These are phyloP conservation scores for Agapetus fuscipes DNA, from an alignment of 2,888 invertebrate species.

Conservation along the genomic window DNA sequence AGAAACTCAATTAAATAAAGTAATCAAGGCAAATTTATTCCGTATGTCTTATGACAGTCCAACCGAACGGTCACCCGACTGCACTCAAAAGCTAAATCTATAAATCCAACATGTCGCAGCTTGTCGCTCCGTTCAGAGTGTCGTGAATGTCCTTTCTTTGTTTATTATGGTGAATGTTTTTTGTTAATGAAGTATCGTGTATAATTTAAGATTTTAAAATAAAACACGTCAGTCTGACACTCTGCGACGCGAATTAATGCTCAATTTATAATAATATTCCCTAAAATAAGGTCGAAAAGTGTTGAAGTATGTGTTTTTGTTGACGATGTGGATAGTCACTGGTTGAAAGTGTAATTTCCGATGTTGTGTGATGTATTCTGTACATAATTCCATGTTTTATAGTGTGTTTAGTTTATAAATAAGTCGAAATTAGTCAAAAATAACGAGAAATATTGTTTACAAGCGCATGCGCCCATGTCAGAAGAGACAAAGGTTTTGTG, in stretches of 20 bases:
- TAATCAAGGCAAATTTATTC: too few species aligned
- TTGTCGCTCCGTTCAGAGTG: constrained; percentile 1
- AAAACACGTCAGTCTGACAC: too few species aligned
- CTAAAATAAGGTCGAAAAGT: constrained; percentile 1
- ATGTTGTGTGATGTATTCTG: constrained; percentile 9
- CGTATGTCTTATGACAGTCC: too few species aligned
- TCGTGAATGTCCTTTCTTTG: constrained; percentile 6
- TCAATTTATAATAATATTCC: constrained; percentile 1
- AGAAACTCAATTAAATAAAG: too few species aligned
- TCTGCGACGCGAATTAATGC: too few species aligned
- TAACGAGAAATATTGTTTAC: constrained; percentile 28
- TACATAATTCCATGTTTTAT: constrained; percentile 8
- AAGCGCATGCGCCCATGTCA: constrained; percentile 48
- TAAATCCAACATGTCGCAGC: constrained; percentile 17
- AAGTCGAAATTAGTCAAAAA: constrained; percentile 9
- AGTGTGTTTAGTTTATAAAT: constrained; percentile 14
- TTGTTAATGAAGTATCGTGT: too few species aligned
- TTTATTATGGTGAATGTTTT: constrained; percentile 12
- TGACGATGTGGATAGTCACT: constrained; percentile 16
- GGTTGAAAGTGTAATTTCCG: constrained; percentile 6
- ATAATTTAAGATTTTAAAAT: too few species aligned
- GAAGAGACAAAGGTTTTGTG: constrained; percentile 54
- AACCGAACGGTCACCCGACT: too few species aligned
- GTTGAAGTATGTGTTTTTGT: constrained; percentile 7
- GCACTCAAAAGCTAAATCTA: constrained; percentile 3